Base-by-base conservation (phyloP, 2,797 vertebrate genomes). In the Leuciscus waleckii region DNA sequence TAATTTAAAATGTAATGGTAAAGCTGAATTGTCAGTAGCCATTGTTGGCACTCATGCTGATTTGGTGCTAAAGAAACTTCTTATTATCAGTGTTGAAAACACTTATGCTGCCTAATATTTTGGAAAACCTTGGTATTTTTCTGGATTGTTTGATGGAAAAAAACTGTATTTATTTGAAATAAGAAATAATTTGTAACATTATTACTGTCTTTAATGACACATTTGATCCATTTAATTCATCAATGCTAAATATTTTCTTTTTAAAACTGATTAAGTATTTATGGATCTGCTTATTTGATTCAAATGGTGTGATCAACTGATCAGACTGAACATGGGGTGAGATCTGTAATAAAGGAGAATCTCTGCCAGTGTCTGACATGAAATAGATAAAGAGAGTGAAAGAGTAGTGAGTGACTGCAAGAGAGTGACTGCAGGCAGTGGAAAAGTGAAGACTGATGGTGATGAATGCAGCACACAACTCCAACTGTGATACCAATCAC, bases 401-500 rank as follows among this genome's bases (percentile, higher is more conserved):
- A 81, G 26, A 63, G 43, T 51, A 58, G 78, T 71, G 39, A 82
- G 69, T 73, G 70, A 61, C 65, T 69, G 49, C 7, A 39, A 75
- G 11, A 68, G 17, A 56, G 37, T 32, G 46, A 81, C 58, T 73
- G n/a, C 35, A 35, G 71, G 43, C 56, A 67, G 35, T 29, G 26
- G 79, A 56, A 76, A 77, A 69, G 74, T n/a, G 79, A 68, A 82
- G 51, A 79, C 51, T 56, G 67, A 73, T 39, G 46, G 67, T 82
- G 83, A 88, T 63, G 70, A 85, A 79, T 58, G 7, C 41, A 35
- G 77, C 17, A 32, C 49, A 81, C 58, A 77, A 46, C 71, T 70
- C 67, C 73, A 70, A 83, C 73, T 76, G 76, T 79, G 67, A 81
- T 51, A 75, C 76, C 70, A 76, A 81, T 83, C 81, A 74, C 77